A percentile compares a stretch with the other conserved stretches of the same genome.
Conservation (phyloP, 1,140 invertebrate species). For the Camponotus vicinus region DNA sequence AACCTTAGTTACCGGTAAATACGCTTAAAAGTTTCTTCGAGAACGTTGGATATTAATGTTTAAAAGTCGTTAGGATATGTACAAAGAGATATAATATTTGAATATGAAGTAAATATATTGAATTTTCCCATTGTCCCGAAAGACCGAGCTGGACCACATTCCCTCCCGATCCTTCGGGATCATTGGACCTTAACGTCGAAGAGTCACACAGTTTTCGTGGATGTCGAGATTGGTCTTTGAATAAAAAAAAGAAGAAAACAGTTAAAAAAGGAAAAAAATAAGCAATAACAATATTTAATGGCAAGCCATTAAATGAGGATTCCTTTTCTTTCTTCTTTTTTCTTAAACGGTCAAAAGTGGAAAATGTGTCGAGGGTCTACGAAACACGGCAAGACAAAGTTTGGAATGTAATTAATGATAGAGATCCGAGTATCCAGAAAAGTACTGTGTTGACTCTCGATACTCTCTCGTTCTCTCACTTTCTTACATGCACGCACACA, state of each 20-base stretch:
- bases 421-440: conserved; percentile 42
- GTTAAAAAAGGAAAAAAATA: background rate
- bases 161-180: background rate
- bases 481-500: background rate
- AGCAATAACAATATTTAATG: conserved; percentile 12
- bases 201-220: conserved; percentile 65
- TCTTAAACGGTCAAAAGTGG: background rate
- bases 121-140: conserved; percentile 25
- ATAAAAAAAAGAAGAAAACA: conserved; percentile 34
- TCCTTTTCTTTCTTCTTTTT: background rate
- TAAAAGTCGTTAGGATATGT: conserved; percentile 83
- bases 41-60: conserved; percentile 77
- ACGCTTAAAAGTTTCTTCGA: conserved; percentile 68
- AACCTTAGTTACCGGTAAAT: conserved; percentile 65
- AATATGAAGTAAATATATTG: conserved; percentile 71
- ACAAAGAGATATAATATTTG: conserved; percentile 79
- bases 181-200: conserved; percentile 34
- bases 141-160: conserved; percentile 6
- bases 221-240: conserved; percentile 47
- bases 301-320: conserved; percentile 15
- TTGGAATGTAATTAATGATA: conserved; percentile 64
- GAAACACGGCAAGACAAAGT: conserved; percentile 44
- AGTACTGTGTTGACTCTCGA: conserved; percentile 67
- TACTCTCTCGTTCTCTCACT: conserved; percentile 21
- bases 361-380: background rate